A percentile compares a stretch with the other conserved stretches of the same genome.
Conservation (phyloP, 2,797 vertebrate genomes). For the Pteronotus mesoamericanus region DNA sequence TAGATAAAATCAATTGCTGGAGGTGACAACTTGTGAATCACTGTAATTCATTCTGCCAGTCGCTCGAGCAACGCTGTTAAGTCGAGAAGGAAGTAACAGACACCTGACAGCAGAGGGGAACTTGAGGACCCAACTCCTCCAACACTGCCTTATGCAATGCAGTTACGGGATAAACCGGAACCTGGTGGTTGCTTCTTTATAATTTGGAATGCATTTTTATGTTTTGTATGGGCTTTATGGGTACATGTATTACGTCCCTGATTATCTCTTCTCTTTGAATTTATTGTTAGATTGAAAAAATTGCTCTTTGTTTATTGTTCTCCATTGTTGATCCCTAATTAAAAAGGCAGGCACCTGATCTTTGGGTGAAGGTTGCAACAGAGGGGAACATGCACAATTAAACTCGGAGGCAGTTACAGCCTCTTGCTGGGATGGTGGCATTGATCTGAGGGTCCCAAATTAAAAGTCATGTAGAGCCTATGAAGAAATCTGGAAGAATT, state of each 20-base stretch:
- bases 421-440: background rate
- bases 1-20: conserved; percentile 31
- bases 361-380: background rate
- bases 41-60: background rate
- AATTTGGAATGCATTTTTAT: background rate
- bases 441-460: background rate
- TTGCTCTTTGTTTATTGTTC: background rate
- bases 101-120: background rate
- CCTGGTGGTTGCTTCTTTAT: background rate
- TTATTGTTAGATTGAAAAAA: background rate
- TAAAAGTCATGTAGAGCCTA: background rate
- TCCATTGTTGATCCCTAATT: background rate
- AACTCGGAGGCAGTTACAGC: background rate
- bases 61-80: background rate
- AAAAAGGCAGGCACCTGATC: background rate
- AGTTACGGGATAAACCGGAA: background rate
- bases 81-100: background rate
- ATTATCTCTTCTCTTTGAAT: conserved; percentile 26
- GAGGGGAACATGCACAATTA: background rate
- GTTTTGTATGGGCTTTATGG: background rate
- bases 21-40: background rate
- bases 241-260: background rate
- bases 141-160: background rate
- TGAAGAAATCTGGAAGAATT: background rate
- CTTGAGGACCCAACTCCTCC: background rate